Conservation (phyloP, 2,113 vertebrate species). For the Heterotis niloticus region DNA sequence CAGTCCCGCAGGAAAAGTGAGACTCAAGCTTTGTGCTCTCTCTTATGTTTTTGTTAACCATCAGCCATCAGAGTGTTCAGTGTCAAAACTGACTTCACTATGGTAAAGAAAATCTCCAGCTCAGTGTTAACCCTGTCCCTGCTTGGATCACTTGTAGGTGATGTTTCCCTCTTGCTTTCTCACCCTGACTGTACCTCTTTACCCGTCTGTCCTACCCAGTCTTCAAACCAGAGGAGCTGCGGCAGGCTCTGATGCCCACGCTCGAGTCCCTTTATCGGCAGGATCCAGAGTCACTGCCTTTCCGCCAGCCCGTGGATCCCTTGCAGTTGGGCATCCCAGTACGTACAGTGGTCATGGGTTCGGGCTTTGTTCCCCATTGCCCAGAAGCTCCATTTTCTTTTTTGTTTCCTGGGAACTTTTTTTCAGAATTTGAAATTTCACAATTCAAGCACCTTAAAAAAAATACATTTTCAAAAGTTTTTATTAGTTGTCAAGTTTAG, state of each 20-base stretch:
- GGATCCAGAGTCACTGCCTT: constrained; percentile 93
- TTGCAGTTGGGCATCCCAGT: constrained; percentile 92
- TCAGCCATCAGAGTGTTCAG: no score
- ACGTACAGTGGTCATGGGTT: constrained; percentile 45
- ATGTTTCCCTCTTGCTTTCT: background rate
- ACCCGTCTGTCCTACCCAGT: constrained; percentile 60
- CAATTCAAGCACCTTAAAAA: no score
- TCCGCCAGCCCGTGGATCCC: constrained; percentile 94
- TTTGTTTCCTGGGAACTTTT: no score
- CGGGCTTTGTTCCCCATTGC: no score
- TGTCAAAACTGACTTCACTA: no score
- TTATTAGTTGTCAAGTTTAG: no score
- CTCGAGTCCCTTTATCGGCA: constrained; percentile 94
- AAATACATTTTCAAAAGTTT: no score
- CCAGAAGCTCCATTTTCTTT: no score
- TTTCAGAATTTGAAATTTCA: no score
- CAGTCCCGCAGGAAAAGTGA: constrained; percentile 91
- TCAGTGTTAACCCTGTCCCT: background rate
- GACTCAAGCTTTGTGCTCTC: background rate
- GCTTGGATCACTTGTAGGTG: background rate
- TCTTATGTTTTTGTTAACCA: no score
- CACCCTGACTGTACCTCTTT: background rate
- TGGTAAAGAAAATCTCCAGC: no score
- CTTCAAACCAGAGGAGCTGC: constrained; percentile 94
- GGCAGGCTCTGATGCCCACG: constrained; percentile 96